Evolutionary conservation across 2,888 invertebrate species (phyloP).

Genomic region (Diloba caeruleocephala): DNA sequence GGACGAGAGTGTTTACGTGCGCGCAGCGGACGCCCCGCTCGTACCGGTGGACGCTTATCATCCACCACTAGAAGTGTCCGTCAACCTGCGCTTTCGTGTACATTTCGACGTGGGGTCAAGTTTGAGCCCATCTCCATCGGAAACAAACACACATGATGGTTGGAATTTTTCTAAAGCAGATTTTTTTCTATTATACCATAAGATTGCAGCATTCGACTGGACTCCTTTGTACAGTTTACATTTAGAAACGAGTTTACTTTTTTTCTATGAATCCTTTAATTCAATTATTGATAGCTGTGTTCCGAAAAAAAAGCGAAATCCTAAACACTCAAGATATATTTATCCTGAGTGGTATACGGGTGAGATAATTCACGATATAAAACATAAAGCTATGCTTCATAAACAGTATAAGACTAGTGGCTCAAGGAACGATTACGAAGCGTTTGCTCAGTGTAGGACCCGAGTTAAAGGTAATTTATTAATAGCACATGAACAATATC

Average conservation of each 20-base stretch:
- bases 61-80: constrained; percentile 5
- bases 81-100: background rate
- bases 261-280: constrained; percentile 13
- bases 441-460: constrained; percentile 14
- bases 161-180: constrained; percentile 19
- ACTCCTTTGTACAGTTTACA: constrained; percentile 9
- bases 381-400: constrained; percentile 11
- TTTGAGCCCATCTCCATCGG: background rate
- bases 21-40: constrained; percentile 7
- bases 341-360: constrained; percentile 45
- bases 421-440: constrained; percentile 3
- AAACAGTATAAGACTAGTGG: constrained; percentile 10
- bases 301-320: constrained; percentile 30
- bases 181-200: constrained; percentile 6
- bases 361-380: constrained; percentile 27
- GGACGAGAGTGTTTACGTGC: background rate
- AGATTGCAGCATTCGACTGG: constrained; percentile 11
- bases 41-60: constrained; percentile 3
- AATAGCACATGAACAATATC: constrained; percentile 5
- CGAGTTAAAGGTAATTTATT: constrained; percentile 1
- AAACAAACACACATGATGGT: background rate
- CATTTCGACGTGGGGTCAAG: background rate
- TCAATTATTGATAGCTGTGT: no score
- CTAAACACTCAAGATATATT: constrained; percentile 15
- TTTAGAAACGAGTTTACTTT: constrained; percentile 21